phyloP scores from a whole-genome alignment of 2,797 vertebrate genomes.

The Eulemur mongoz region DNA sequence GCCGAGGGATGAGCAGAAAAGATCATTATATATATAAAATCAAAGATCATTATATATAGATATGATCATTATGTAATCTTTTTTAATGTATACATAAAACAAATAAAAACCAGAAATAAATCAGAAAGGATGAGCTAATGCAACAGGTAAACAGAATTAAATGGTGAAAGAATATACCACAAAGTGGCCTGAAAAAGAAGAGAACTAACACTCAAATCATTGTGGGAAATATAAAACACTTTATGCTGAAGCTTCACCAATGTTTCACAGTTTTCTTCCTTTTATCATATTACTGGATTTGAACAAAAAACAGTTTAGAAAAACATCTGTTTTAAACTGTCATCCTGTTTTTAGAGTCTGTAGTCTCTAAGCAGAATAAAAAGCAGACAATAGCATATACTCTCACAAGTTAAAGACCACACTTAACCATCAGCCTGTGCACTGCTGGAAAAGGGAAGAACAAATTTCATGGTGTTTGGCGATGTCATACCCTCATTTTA shows the following conservation, averaged over 20 bases:
- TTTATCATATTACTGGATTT: slow-evolving; percentile 16
- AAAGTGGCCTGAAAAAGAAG: not conserved
- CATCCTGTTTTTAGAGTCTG: not conserved
- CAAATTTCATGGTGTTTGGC: not conserved
- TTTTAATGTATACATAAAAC: not conserved
- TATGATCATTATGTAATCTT: not conserved
- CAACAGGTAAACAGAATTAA: not conserved
- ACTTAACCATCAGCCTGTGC: not conserved
- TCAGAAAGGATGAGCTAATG: not conserved
- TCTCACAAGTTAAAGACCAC: slow-evolving; percentile 16
- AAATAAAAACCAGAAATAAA: not conserved
- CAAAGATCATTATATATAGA: not conserved
- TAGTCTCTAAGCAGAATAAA: not conserved
- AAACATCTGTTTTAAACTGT: slow-evolving; percentile 24
- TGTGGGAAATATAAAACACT: not conserved
- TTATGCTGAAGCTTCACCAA: not conserved
- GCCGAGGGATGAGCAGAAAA: not conserved
- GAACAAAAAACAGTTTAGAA: slow-evolving; percentile 35
- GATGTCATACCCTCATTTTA: not conserved
- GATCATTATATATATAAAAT: not conserved
- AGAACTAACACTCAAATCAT: not conserved
- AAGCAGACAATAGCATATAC: not conserved
- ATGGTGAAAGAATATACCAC: not conserved
- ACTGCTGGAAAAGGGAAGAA: not conserved
- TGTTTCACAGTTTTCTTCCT: not conserved